Conservation (phyloP, 2,888 invertebrate species). For the Diplolepis rosae region DNA sequence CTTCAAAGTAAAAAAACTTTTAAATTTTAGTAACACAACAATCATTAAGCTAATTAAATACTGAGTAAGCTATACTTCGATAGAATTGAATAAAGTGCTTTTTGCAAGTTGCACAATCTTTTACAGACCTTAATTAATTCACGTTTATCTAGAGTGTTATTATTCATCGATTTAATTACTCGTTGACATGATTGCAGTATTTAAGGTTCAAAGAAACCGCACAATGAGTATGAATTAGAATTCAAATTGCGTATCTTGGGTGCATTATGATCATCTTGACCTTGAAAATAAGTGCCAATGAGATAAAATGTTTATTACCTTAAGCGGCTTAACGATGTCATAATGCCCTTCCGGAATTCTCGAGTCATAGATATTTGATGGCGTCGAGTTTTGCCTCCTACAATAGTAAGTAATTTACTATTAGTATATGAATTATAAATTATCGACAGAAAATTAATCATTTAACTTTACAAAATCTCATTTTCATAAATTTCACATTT, state of each 20-base stretch:
- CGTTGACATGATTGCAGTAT: background rate
- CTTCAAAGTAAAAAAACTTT: too few relatives aligned
- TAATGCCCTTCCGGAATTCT: constrained; percentile 70
- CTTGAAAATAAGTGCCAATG: background rate
- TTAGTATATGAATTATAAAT: background rate
- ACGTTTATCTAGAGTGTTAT: background rate
- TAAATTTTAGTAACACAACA: background rate
- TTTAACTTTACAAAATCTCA: too few relatives aligned
- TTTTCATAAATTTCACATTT: too few relatives aligned
- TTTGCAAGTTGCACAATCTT: background rate
- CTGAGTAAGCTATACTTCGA: background rate
- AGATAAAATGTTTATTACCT: constrained; percentile 59
- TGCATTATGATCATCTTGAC: background rate
- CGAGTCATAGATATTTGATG: constrained; percentile 62
- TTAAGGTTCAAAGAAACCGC: background rate
- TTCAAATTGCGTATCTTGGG: background rate
- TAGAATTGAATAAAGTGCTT: background rate
- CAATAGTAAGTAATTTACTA: constrained; percentile 34
- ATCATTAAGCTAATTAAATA: background rate
- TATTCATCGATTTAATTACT: constrained; percentile 7
- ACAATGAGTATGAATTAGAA: background rate
- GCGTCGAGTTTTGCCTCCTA: constrained; percentile 63
- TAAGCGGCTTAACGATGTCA: constrained; percentile 70
- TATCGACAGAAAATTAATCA: background rate
- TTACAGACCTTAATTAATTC: background rate